Evolutionary conservation across 2,113 vertebrate genomes (phyloP).

Genomic region (Prunella fulvescens): DNA sequence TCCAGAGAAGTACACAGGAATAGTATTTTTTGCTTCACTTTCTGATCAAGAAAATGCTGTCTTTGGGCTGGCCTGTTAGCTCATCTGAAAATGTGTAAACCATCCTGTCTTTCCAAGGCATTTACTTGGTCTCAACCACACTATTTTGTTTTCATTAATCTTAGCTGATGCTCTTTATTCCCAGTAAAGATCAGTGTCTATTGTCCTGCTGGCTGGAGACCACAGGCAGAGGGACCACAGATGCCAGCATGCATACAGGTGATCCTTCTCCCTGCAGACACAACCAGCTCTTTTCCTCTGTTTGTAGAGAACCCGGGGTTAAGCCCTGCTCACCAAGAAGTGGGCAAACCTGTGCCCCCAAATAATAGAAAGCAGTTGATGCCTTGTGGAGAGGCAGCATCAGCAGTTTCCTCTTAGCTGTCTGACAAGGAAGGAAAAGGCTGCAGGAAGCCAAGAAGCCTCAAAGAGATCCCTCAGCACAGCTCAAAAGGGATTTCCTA

Average conservation of each 20-base stretch:
- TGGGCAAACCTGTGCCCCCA: background rate
- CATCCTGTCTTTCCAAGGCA: background rate
- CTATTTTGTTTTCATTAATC: background rate
- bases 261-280: background rate
- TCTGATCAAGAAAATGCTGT: background rate
- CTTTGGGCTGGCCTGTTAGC: background rate
- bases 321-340: background rate
- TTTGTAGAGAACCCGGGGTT: background rate
- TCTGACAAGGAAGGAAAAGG: background rate
- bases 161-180: background rate
- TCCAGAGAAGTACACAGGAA: background rate
- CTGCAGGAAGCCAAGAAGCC: conserved; percentile 9
- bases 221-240: background rate
- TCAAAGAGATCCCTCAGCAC: conserved; percentile 18
- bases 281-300: background rate
- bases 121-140: background rate
- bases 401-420: background rate
- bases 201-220: background rate
- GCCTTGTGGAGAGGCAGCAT: background rate
- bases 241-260: background rate
- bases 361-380: background rate
- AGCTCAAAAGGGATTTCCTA: background rate
- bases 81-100: background rate
- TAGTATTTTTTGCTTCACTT: background rate
- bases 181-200: background rate